Evolutionary conservation across 1,140 invertebrate species (phyloP), one percentile per base, ranked within the genome.

Genomic region (Doryteuthis pealeii): DNA sequence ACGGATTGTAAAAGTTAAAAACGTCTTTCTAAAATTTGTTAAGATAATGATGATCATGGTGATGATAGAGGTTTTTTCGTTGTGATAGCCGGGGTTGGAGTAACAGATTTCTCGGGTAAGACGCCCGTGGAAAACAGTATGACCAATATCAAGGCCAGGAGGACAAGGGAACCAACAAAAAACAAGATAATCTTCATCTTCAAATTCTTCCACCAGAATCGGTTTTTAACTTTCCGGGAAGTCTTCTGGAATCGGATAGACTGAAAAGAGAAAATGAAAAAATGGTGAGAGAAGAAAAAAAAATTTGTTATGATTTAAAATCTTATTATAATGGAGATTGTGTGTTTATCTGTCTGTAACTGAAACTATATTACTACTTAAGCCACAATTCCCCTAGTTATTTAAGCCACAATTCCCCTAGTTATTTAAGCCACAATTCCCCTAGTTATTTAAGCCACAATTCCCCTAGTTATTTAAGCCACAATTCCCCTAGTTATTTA

Each of bases 161-260:
- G 45, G n/a, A 88, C 78, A 0, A 84, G 74, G 3, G 83, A 33
- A 28, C 81, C 77, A n/a, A 84, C 80, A 45, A 71, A 54, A 15
- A 76, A 79, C 12, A 87, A 66, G 71, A 85, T 84, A 33, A 87
- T 74, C 32, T 78, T 88, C 87, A 87, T 87, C 78, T 88, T 88
- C 22, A 79, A 81, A 76, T 88, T 88, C 74, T 84, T 83, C 86
- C 87, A 87, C 82, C 86, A 89, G 78, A 86, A 87, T 68, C 85
- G 84, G 32, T 80, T 82, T 40, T 76, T 75, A 22, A 88, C 84
- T 73, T 79, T 82, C 70, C 75, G 76, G 6, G 87, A 80, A 33
- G 84, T 87, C 65, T 78, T 84, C 68, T 84, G 79, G 71, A 89
- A 89, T 35, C 80, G 82, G n/a, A 76, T 75, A 18, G 87, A 80